Base-by-base conservation (phyloP, 2,888 invertebrate genomes). In the Pachycephus smyrnensis region DNA sequence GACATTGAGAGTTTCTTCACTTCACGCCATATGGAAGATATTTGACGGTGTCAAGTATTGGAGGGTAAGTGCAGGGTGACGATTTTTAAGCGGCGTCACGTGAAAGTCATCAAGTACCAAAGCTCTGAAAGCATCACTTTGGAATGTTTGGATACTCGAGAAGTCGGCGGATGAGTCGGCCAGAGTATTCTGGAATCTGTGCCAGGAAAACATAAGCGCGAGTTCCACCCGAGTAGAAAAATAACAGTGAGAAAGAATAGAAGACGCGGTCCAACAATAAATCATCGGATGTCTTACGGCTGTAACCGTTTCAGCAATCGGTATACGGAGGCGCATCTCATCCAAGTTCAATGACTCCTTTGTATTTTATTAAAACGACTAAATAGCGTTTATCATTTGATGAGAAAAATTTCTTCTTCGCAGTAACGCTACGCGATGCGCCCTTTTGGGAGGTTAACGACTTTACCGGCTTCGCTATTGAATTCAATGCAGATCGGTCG, bases 151-250 rank as follows among this genome's bases (percentile, higher is more conserved):
- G 80, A 80, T 82, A 81, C 77, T 76, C 69, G 80, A 83, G n/a
- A 71, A 75, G 76, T 75, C 73, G 73, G 40, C 75, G 73, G 75
- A 76, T 80, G 77, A 40, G 69, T 73, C 79, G 81, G 75, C 71
- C 75, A 77, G 77, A 79, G 84, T 84, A 79, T 82, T 75, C 78
- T 71, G 79, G 79, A 81, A 80, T 78, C 75, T 79, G 84, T 87
- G 88, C 87, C 87, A 87, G 86, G 83, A 86, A 83, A 81, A 79
- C 83, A 81, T 76, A 75, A 68, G 76, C 23, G 31, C 73, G 75
- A 77, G 79, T 73, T 73, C 79, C 12, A 33, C 71, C 71, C 32
- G 71, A 31, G 71, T 9, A 23, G 23, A 55, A 55, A 55, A 55
- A 55, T 55, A 55, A 55, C 55, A 55, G 6, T 9, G 55, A 55